Base-by-base conservation (phyloP, 2,888 invertebrate genomes). In the Elegia similella region DNA sequence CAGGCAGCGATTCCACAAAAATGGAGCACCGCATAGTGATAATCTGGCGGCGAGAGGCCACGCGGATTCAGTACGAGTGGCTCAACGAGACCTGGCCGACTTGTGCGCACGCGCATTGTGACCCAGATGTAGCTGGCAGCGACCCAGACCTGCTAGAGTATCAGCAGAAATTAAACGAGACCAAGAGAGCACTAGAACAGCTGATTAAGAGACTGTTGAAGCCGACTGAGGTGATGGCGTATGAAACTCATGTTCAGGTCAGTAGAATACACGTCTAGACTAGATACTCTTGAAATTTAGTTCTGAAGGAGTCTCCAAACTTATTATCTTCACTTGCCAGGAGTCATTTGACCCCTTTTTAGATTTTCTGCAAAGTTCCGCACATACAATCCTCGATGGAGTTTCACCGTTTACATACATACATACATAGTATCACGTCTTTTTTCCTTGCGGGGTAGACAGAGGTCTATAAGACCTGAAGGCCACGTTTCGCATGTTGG, bases 61-160 rank as follows among this genome's bases (percentile, higher is more conserved):
- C 95, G n/a, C 95, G 95, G 67, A 89, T 98, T 10, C 97, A 97
- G 73, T 98, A 97, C 82, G 98, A 98, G 82, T 98, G 98, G 98
- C 85, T 97, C 55, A 93, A 95, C 65, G 93, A 93, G 56, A 95
- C 94, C 42, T 95, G 95, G 95, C 93, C 93, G 53, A 83, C 86
- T 0, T 94, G 95, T 52, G 80, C 77, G 63, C 83, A 86, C 60
- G 77, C 82, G 17, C 92, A 93, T 17, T 88, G 86, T 71, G 69
- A 73, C 53, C 62, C 70, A 57, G 82, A 61, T 68, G 83, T 66
- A 32, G 76, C 59, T 38, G 80, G 42, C 13, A 29, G 3, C 68
- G 71, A 81, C 0, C 88, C 83, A n/a, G 92, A 92, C 59, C 70
- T 83, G 12, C 55, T 76, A 6, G 62, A 72, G 12, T 86, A 85